These are phyloP conservation scores for Drosophila cardini DNA, from an alignment of 1,140 invertebrate genomes.

Conservation along the genomic window DNA sequence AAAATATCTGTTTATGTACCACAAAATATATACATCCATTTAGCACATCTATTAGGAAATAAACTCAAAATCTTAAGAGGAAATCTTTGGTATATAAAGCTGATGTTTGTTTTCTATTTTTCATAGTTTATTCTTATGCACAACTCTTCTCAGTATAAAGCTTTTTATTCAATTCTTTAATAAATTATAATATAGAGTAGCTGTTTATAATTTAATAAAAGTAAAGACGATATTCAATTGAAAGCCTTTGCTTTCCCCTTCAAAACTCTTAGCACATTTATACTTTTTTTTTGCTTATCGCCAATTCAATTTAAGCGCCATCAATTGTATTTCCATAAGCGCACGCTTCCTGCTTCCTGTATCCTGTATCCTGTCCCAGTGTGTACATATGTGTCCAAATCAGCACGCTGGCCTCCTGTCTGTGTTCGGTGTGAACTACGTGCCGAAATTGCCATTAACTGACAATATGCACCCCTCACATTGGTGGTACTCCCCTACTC, in stretches of 20 bases:
- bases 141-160: too few relatives aligned
- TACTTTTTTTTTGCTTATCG: slow-evolving; percentile 28
- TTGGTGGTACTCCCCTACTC: too few relatives aligned
- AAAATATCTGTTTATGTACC: too few relatives aligned
- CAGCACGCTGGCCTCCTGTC: slow-evolving; percentile 35
- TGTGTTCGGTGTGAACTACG: slow-evolving; percentile 41
- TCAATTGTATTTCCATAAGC: slow-evolving; percentile 53
- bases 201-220: background rate
- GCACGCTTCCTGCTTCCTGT: slow-evolving; percentile 44
- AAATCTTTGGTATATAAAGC: too few relatives aligned
- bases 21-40: too few relatives aligned
- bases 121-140: too few relatives aligned
- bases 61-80: too few relatives aligned
- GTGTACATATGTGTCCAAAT: slow-evolving; percentile 35
- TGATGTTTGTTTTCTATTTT: too few relatives aligned
- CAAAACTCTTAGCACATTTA: background rate
- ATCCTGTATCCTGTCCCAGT: slow-evolving; percentile 13
- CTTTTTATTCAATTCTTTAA: background rate
- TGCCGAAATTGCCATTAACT: slow-evolving; percentile 62
- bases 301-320: slow-evolving; percentile 50
- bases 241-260: background rate
- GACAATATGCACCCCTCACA: slow-evolving; percentile 4
- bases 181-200: too few relatives aligned
- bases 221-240: slow-evolving; percentile 11
- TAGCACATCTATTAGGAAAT: too few relatives aligned